A percentile compares a stretch with the other conserved stretches of the same genome.
Conservation (phyloP, 2,888 invertebrate genomes). For the Chouioia cunea region DNA sequence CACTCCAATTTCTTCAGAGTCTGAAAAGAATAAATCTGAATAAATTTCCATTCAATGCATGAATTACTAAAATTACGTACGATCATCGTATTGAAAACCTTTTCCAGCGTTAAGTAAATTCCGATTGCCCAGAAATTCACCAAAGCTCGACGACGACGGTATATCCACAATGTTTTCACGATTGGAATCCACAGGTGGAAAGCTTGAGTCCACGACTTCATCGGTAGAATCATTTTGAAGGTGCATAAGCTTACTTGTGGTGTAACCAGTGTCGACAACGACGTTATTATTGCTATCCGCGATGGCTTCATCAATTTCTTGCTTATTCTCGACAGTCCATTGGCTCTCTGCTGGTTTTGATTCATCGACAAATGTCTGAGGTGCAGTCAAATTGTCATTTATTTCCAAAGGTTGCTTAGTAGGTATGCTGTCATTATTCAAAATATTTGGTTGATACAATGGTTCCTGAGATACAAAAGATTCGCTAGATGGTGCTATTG, state of each 20-base stretch:
- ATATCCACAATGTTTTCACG: constrained; percentile 50
- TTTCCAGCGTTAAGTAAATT: constrained; percentile 61
- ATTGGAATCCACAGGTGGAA: constrained; percentile 51
- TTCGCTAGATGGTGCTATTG: constrained; percentile 13
- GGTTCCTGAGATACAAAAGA: constrained; percentile 23
- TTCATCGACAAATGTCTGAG: constrained; percentile 18
- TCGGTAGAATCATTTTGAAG: constrained; percentile 34
- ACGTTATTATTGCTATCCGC: constrained; percentile 23
- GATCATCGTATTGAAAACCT: constrained; percentile 50
- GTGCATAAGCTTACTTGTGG: constrained; percentile 15
- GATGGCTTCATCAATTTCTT: background rate
- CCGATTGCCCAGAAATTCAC: constrained; percentile 58
- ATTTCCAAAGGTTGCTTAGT: constrained; percentile 12
- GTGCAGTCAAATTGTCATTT: constrained; percentile 23
- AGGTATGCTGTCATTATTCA: constrained; percentile 31
- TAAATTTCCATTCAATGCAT: constrained; percentile 13
- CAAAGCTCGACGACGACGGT: constrained; percentile 55
- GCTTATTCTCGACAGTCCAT: constrained; percentile 10
- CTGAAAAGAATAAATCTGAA: constrained; percentile 22
- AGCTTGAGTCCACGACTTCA: constrained; percentile 35
- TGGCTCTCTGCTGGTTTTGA: constrained; percentile 11
- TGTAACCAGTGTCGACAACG: constrained; percentile 5
- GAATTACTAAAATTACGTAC: constrained; percentile 48
- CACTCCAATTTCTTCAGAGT: constrained; percentile 45
- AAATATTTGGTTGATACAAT: constrained; percentile 14